These are phyloP conservation scores for Chironomus tepperi DNA, from an alignment of 1,140 invertebrate genomes.

Conservation along the genomic window DNA sequence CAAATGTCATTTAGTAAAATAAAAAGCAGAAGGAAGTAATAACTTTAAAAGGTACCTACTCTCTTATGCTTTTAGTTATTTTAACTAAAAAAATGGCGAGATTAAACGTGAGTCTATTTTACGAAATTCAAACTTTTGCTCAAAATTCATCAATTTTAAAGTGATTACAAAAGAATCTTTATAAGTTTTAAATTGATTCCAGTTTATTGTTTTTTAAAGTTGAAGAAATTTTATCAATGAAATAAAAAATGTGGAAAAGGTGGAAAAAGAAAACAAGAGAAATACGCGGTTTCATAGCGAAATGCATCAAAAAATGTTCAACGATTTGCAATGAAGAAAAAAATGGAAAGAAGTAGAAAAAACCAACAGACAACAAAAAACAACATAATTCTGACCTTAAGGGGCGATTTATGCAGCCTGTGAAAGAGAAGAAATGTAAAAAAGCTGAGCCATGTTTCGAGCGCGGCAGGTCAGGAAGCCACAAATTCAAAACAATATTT, in stretches of 20 bases:
- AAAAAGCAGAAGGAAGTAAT: no score
- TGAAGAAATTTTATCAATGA: conserved; percentile 4
- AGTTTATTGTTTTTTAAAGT: no score
- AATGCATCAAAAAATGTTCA: neutral
- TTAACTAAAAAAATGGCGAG: no score
- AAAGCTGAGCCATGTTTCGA: conserved; percentile 11
- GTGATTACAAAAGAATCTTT: no score
- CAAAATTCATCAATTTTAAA: no score
- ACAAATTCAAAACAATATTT: conserved; percentile 2
- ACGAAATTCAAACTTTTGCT: no score
- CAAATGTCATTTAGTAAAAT: no score
- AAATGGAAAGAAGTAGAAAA: neutral
- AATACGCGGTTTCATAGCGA: neutral
- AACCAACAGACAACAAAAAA: conserved; percentile 1
- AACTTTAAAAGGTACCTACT: no score
- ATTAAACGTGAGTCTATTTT: no score
- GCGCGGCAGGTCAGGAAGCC: conserved; percentile 3
- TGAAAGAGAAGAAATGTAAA: neutral
- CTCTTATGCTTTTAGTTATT: no score
- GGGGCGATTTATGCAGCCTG: neutral
- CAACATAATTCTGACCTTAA: conserved; percentile 13
- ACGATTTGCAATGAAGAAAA: neutral
- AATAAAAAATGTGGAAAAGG: neutral
- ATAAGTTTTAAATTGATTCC: no score
- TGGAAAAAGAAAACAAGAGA: neutral